phyloP scores from a whole-genome alignment of 2,888 invertebrate species.

The Fabriciana adippe region DNA sequence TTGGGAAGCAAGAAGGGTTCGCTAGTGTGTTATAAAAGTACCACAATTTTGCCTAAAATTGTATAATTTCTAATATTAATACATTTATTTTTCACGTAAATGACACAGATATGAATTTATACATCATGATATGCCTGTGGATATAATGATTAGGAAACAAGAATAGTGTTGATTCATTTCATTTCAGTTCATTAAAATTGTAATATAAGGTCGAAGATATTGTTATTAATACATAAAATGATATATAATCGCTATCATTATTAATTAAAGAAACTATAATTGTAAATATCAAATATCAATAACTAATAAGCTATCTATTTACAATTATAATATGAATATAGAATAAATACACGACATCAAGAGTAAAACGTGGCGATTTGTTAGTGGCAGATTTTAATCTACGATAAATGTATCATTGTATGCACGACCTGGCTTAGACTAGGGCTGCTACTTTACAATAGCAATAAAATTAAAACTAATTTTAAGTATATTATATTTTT shows the following conservation, averaged over 20 bases:
- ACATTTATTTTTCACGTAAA: background rate
- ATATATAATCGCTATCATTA: background rate
- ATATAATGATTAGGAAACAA: too few relatives aligned
- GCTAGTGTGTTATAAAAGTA: too few relatives aligned
- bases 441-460: background rate
- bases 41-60: background rate
- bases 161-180: too few relatives aligned
- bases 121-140: too few relatives aligned
- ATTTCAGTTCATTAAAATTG: too few relatives aligned
- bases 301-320: constrained; percentile 32
- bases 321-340: constrained; percentile 41
- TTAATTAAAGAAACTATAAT: constrained; percentile 6
- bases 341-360: constrained; percentile 40
- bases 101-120: background rate
- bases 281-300: constrained; percentile 9
- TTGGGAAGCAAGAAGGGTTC: too few relatives aligned
- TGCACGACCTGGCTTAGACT: constrained; percentile 39
- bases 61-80: background rate
- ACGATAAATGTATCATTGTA: constrained; percentile 64
- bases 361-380: constrained; percentile 60
- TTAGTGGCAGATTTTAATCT: constrained; percentile 69
- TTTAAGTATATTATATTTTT: background rate
- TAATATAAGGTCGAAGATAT: too few relatives aligned
- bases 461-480: background rate
- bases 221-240: background rate